These are phyloP conservation scores for Aleiodes alternator DNA, from an alignment of 2,888 invertebrate species.

Conservation along the genomic window DNA sequence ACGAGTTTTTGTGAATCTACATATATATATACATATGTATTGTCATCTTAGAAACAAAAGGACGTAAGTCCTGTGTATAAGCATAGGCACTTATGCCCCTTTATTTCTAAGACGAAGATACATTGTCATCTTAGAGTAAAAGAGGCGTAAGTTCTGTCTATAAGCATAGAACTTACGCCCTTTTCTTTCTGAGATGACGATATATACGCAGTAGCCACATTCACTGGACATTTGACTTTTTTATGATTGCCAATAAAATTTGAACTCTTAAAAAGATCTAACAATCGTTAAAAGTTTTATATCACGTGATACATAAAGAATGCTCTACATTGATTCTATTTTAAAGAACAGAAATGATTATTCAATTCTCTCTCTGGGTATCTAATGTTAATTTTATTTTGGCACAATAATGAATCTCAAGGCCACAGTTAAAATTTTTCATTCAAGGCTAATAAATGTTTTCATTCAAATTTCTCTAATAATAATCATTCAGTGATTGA, in stretches of 20 bases:
- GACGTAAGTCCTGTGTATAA: too few species aligned
- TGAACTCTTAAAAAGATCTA: constrained; percentile 17
- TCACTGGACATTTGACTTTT: constrained; percentile 5
- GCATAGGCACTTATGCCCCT: too few species aligned
- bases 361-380: neutral
- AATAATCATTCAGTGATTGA: constrained; percentile 3
- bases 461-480: neutral
- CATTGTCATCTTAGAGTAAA: too few species aligned
- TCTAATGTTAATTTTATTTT: constrained; percentile 2
- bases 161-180: too few species aligned
- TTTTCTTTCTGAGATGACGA: too few species aligned
- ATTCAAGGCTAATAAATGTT: constrained; percentile 1
- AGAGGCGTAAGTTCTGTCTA: too few species aligned
- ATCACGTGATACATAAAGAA: neutral
- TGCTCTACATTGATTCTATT: too few species aligned
- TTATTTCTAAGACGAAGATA: too few species aligned
- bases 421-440: neutral
- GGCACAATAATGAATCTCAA: neutral
- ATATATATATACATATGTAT: too few species aligned
- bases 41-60: too few species aligned
- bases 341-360: neutral
- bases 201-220: neutral
- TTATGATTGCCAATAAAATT: constrained; percentile 27
- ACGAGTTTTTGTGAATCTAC: neutral
- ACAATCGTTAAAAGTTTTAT: constrained; percentile 3